Conservation (phyloP, 2,113 vertebrate species). For the Oncorhynchus clarkii region DNA sequence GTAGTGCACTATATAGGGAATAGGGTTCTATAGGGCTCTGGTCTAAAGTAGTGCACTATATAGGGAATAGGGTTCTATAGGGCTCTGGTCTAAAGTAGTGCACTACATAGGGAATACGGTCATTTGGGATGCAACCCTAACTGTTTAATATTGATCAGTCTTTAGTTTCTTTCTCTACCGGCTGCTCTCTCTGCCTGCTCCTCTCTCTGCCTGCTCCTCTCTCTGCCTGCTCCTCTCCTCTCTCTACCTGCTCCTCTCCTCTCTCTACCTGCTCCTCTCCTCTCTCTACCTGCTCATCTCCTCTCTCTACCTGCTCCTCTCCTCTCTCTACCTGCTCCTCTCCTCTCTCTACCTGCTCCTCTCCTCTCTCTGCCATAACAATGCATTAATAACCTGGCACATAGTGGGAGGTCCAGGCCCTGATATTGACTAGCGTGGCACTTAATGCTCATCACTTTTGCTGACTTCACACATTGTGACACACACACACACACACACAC, state of each 20-base stretch:
- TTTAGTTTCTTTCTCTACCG: constrained; percentile 26
- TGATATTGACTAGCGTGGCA: constrained; percentile 20
- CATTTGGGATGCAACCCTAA: not conserved
- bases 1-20: too few species aligned
- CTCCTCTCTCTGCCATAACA: constrained; percentile 23
- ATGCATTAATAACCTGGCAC: constrained; percentile 42
- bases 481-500: not conserved
- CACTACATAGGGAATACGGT: too few species aligned
- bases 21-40: too few species aligned
- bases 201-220: constrained; percentile 20
- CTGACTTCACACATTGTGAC: constrained; percentile 57
- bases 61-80: too few species aligned
- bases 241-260: constrained; percentile 18
- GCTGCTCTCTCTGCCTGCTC: constrained; percentile 16
- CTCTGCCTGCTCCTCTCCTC: constrained; percentile 18
- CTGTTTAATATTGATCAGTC: constrained; percentile 58
- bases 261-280: constrained; percentile 1
- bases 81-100: too few species aligned
- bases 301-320: constrained; percentile 17
- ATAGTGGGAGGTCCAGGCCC: constrained; percentile 27
- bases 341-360: constrained; percentile 19
- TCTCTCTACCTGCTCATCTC: not conserved
- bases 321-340: constrained; percentile 18
- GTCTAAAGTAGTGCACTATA: too few species aligned
- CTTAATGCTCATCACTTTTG: constrained; percentile 46